These are phyloP conservation scores for Paguma larvata DNA, from an alignment of 2,797 vertebrate genomes.

Conservation along the genomic window DNA sequence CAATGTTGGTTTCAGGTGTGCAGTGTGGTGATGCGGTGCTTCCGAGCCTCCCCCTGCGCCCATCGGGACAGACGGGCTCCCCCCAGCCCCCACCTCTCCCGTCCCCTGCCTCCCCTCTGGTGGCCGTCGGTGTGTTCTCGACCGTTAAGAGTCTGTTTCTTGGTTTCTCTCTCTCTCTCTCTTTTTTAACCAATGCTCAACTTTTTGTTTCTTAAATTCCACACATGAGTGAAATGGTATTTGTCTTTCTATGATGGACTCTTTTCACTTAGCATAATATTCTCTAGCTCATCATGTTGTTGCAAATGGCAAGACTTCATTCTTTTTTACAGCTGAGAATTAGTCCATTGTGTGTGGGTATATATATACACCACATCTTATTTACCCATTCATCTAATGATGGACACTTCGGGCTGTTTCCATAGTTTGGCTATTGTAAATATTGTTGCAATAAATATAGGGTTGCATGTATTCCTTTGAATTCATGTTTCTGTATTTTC, in stretches of 20 bases:
- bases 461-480: not conserved
- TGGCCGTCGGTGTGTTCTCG: not conserved
- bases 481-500: not conserved
- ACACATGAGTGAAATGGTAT: not conserved
- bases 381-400: not conserved
- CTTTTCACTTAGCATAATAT: not conserved
- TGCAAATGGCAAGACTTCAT: not conserved
- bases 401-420: not conserved
- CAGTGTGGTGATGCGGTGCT: fast-evolving
- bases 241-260: not conserved
- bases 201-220: not conserved
- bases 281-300: not conserved
- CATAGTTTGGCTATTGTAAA: not conserved
- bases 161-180: not conserved
- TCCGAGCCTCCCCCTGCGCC: fast-evolving
- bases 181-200: not conserved
- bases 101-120: not conserved
- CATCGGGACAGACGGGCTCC: fast-evolving
- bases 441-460: not conserved
- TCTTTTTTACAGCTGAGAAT: not conserved
- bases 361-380: not conserved
- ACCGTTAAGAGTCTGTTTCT: not conserved
- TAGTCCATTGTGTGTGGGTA: not conserved
- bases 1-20: not conserved
- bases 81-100: not conserved